These are phyloP conservation scores for Drosophila mimetica DNA, from an alignment of 2,888 invertebrate genomes.

Conservation along the genomic window DNA sequence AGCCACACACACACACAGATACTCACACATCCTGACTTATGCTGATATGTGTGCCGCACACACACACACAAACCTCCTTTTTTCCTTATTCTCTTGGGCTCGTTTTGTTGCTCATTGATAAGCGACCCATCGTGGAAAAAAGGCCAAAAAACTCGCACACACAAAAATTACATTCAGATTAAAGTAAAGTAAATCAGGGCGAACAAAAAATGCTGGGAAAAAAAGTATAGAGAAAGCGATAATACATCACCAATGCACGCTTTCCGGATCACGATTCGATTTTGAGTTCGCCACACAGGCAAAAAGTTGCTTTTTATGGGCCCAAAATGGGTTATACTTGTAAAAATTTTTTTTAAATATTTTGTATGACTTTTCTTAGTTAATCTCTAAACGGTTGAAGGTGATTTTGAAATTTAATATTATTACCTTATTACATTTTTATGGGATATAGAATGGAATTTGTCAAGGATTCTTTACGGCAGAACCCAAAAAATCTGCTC, in stretches of 20 bases:
- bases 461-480: no score
- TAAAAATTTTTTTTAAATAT: no score
- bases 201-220: background rate
- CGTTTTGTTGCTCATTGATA: constrained; percentile 41
- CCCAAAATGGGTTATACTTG: no score
- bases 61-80: background rate
- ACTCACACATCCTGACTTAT: constrained; percentile 8
- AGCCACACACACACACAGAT: constrained; percentile 46
- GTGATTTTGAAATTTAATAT: no score
- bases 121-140: constrained; percentile 12
- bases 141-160: constrained; percentile 10
- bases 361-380: no score
- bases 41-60: constrained; percentile 13
- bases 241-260: background rate
- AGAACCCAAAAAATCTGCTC: no score
- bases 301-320: background rate
- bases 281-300: background rate
- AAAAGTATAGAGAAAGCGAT: background rate
- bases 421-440: no score
- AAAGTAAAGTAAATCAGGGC: constrained; percentile 70
- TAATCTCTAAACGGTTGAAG: no score
- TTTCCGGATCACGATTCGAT: constrained; percentile 5
- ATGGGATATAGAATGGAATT: no score
- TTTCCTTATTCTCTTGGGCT: constrained; percentile 25
- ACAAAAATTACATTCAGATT: constrained; percentile 65